Evolutionary conservation across 2,797 vertebrate genomes (phyloP).

Genomic region (Onychomys torridus): DNA sequence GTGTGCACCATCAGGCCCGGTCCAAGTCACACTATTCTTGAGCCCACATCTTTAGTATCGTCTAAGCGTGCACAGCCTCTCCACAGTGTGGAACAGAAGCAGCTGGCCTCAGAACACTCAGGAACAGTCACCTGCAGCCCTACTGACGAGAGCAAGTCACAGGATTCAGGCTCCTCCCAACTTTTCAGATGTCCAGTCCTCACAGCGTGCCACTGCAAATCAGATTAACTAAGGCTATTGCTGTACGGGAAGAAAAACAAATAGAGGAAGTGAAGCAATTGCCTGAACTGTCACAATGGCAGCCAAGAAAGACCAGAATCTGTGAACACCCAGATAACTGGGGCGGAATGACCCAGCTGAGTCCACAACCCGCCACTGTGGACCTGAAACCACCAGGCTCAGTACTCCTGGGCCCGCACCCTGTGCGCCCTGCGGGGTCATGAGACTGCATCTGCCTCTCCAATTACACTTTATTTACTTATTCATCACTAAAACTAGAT

Average conservation of each 20-base stretch:
- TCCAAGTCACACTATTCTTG: neutral
- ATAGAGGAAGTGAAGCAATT: slow-evolving; percentile 61
- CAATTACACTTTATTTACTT: neutral
- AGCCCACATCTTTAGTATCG: neutral
- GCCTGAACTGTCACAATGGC: slow-evolving; percentile 27
- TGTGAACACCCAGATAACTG: slow-evolving; percentile 54
- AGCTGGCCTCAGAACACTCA: neutral
- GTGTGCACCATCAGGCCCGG: neutral
- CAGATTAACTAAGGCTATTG: slow-evolving; percentile 13
- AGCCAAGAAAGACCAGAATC: slow-evolving; percentile 41
- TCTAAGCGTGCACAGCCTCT: neutral
- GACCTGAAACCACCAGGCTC: neutral
- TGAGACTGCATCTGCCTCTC: neutral
- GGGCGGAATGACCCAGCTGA: neutral
- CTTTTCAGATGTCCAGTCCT: neutral
- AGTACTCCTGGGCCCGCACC: neutral
- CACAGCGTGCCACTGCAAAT: neutral
- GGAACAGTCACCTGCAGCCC: neutral
- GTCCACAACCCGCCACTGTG: neutral
- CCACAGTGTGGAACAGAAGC: neutral
- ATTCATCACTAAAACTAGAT: neutral
- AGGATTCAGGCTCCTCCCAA: neutral
- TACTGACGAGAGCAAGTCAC: neutral
- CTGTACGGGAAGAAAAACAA: slow-evolving; percentile 52
- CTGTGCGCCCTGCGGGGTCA: neutral